Conservation (phyloP, 2,113 vertebrate genomes). For the Setophaga petechia region DNA sequence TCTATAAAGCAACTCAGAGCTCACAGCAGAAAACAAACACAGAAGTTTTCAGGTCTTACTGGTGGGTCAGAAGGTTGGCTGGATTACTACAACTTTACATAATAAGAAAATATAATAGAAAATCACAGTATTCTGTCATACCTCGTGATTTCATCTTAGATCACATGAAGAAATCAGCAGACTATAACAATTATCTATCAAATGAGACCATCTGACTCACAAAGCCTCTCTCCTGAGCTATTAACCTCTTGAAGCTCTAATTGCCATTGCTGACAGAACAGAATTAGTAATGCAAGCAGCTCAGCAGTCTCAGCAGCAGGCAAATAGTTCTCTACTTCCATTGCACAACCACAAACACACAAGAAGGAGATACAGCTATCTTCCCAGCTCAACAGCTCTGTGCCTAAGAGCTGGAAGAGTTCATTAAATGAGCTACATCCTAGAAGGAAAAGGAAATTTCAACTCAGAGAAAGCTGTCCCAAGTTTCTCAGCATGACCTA, state of each 20-base stretch:
- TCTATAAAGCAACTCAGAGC: not conserved
- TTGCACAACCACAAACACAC: not conserved
- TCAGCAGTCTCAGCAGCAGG: not conserved
- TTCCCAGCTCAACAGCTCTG: not conserved
- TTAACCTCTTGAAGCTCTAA: conserved; percentile 48
- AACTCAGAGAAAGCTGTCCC: not conserved
- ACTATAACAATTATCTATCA: conserved; percentile 55
- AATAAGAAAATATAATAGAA: not conserved
- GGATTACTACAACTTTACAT: not conserved
- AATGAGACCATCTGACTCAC: conserved; percentile 61
- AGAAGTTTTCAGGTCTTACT: not conserved
- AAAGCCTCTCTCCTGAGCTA: conserved; percentile 30
- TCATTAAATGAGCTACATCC: not conserved
- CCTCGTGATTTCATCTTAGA: conserved; percentile 34
- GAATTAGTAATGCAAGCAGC: not conserved
- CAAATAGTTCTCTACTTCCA: not conserved
- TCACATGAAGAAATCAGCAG: conserved; percentile 67
- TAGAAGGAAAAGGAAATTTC: not conserved
- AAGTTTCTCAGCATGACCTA: not conserved
- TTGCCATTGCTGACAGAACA: not conserved
- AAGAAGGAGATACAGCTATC: not conserved
- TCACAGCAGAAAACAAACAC: not conserved
- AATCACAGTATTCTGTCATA: not conserved
- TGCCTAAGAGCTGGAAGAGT: not conserved
- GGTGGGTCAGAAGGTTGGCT: not conserved